A percentile compares a stretch with the other conserved stretches of the same genome.
These are phyloP conservation scores for Euclidia mi DNA, from an alignment of 2,888 invertebrate genomes.

Conservation along the genomic window DNA sequence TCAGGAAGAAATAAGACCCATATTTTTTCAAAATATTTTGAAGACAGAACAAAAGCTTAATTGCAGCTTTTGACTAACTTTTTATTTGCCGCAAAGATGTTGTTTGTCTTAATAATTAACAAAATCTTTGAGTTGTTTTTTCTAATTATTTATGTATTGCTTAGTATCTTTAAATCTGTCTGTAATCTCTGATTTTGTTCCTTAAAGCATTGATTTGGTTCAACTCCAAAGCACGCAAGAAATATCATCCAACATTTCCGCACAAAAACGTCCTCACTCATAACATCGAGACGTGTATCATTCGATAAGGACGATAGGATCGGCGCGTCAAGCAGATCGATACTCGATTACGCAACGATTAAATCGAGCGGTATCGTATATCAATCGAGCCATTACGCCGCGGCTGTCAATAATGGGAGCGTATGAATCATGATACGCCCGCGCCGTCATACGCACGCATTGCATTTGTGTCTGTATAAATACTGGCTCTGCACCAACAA, in stretches of 20 bases:
- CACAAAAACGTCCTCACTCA: constrained; percentile 34
- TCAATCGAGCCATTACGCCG: constrained; percentile 83
- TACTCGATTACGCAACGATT: constrained; percentile 76
- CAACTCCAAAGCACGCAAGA: no score
- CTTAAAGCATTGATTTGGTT: no score
- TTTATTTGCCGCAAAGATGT: no score
- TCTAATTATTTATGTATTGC: no score
- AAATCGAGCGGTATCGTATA: constrained; percentile 77
- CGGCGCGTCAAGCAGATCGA: constrained; percentile 51
- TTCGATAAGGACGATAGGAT: constrained; percentile 53
- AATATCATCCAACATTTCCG: background rate
- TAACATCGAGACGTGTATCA: constrained; percentile 30
- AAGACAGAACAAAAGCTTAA: no score
- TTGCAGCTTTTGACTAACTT: no score
- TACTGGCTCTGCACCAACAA: constrained; percentile 3
- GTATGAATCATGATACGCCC: constrained; percentile 75
- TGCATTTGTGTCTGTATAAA: constrained; percentile 44
- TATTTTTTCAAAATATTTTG: no score
- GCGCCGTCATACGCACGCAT: constrained; percentile 32
- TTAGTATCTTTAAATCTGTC: no score
- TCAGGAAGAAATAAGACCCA: no score
- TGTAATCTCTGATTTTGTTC: no score
- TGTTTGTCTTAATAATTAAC: no score
- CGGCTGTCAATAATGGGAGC: constrained; percentile 85
- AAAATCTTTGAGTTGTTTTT: no score